Conservation (phyloP, 2,888 invertebrate genomes). For the Brenthis daphne region DNA sequence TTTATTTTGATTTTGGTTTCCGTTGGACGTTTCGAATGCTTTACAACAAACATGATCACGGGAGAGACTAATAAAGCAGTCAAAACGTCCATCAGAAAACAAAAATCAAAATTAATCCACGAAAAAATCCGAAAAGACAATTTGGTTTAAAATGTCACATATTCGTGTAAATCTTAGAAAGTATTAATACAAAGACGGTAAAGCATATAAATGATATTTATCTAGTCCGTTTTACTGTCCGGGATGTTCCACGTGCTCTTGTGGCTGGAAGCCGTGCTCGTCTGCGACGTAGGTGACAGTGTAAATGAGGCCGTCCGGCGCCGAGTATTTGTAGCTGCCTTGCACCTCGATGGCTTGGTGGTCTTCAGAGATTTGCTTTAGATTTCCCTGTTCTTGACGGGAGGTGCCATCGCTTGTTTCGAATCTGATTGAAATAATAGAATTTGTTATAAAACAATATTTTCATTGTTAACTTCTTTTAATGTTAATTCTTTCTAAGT, state of each 20-base stretch:
- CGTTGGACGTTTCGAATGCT: too few species aligned
- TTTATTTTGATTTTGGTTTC: too few species aligned
- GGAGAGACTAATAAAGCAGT: too few species aligned
- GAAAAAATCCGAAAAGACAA: too few species aligned
- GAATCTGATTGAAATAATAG: constrained; percentile 51
- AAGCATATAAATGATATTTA: not conserved
- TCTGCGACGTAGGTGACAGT: constrained; percentile 80
- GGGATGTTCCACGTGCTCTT: constrained; percentile 65
- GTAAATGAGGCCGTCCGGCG: constrained; percentile 79
- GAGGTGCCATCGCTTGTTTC: constrained; percentile 79
- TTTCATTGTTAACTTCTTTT: too few species aligned
- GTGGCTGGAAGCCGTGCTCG: constrained; percentile 82
- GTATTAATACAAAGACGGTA: not conserved
- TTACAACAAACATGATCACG: too few species aligned
- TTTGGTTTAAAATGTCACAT: too few species aligned
- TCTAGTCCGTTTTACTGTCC: constrained; percentile 40
- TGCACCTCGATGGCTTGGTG: constrained; percentile 76
- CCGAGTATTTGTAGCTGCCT: constrained; percentile 79
- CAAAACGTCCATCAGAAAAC: too few species aligned
- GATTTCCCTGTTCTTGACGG: constrained; percentile 77
- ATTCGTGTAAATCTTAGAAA: not conserved
- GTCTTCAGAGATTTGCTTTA: constrained; percentile 77
- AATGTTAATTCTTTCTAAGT: too few species aligned
- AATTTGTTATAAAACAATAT: not conserved
- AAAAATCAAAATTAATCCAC: too few species aligned